Percentiles rank a stretch among this genome's conserved stretches.
Evolutionary conservation across 30 jellyfish, hydroid and myxozoan genomes (phyloP).

Genomic region (Nemopilema nomurai): DNA sequence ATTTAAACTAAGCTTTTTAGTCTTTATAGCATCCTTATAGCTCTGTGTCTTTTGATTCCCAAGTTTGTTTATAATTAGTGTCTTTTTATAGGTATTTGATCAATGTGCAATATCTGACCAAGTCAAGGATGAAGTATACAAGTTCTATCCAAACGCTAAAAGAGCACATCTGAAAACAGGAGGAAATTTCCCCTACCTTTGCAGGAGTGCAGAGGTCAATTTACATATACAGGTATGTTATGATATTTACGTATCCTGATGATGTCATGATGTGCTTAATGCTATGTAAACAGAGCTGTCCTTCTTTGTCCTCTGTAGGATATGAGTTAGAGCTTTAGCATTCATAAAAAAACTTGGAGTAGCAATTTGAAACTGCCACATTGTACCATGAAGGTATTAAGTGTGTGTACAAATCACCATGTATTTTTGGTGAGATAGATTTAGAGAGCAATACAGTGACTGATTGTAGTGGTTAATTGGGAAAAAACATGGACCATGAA

Average conservation of each 20-base stretch:
- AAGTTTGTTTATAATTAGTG: not conserved
- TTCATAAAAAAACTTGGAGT: too few species aligned
- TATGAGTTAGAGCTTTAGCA: too few species aligned
- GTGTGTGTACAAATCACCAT: too few species aligned
- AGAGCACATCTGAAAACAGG: conserved; percentile 97
- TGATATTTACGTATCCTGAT: not conserved
- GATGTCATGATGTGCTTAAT: not conserved
- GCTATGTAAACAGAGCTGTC: not conserved
- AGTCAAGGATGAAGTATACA: conserved; percentile 96
- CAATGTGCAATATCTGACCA: conserved; percentile 95
- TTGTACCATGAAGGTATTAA: too few species aligned
- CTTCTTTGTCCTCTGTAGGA: too few species aligned
- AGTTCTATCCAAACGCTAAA: conserved; percentile 91
- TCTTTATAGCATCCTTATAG: too few species aligned
- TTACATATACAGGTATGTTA: conserved; percentile 84
- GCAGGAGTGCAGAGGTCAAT: conserved; percentile 97
- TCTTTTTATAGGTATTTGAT: conserved; percentile 80
- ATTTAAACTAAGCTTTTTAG: too few species aligned
- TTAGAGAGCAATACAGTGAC: too few species aligned
- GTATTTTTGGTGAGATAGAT: too few species aligned
- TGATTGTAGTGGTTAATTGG: too few species aligned
- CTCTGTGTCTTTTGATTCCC: not conserved
- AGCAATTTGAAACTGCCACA: too few species aligned
- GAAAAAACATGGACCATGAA: too few species aligned
- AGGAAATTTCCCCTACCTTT: conserved; percentile 92